Conservation (phyloP, 2,888 invertebrate species). For the Digitonthophagus gazella region DNA sequence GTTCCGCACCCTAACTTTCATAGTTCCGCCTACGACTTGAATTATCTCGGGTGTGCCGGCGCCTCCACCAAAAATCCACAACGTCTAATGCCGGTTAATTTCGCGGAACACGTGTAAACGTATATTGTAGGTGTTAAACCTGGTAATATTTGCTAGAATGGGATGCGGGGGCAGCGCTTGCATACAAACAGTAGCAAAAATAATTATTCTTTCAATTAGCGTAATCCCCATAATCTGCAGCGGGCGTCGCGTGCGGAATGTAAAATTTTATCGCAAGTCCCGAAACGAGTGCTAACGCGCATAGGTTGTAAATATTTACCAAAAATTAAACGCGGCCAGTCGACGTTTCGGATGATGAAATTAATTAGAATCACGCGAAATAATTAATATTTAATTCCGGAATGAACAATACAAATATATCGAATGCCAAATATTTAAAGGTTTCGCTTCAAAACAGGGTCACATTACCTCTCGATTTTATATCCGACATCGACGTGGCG, state of each 20-base stretch:
- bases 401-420: not conserved
- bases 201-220: slow-evolving; percentile 16
- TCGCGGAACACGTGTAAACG: not conserved
- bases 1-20: not conserved
- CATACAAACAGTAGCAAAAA: slow-evolving; percentile 10
- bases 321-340: not conserved
- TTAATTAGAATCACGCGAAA: not conserved
- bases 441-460: not conserved
- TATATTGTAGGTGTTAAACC: slow-evolving; percentile 1
- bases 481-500: not conserved
- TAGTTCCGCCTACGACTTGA: not conserved
- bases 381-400: not conserved
- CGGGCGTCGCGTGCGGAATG: slow-evolving; percentile 3
- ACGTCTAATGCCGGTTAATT: not conserved
- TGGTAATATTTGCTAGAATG: slow-evolving; percentile 11
- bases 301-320: not conserved
- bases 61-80: not conserved
- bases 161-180: slow-evolving; percentile 1
- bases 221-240: slow-evolving; percentile 12
- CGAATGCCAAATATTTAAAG: not conserved
- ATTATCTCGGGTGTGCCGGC: not conserved
- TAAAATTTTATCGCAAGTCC: slow-evolving; percentile 4
- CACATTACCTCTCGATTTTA: not conserved
- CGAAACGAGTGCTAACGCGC: slow-evolving; percentile 3
- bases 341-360: not conserved